Evolutionary conservation across 2,113 vertebrate genomes (phyloP).

Genomic region (Grammomys surdaster): DNA sequence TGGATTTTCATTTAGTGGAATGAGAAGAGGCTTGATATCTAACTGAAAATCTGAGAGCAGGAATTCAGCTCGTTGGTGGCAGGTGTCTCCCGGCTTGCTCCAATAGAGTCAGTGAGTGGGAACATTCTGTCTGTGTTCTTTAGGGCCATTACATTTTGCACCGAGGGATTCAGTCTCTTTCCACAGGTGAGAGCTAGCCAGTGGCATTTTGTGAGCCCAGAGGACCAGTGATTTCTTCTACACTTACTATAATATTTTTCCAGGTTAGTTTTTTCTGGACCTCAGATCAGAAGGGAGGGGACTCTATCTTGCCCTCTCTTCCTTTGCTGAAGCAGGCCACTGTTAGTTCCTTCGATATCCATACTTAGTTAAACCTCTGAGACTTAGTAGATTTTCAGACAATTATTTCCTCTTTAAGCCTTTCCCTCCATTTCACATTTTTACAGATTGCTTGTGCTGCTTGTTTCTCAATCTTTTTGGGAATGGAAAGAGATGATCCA

Average conservation of each 20-base stretch:
- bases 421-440: background rate
- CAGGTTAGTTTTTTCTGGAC: background rate
- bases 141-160: background rate
- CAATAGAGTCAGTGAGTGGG: background rate
- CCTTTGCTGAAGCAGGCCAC: background rate
- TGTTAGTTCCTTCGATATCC: background rate
- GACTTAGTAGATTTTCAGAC: background rate
- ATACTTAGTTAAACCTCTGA: background rate
- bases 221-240: background rate
- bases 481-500: background rate
- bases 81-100: background rate
- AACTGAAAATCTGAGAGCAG: slow-evolving; percentile 13
- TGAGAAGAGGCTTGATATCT: background rate
- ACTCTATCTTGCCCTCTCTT: background rate
- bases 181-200: background rate
- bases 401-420: slow-evolving; percentile 17
- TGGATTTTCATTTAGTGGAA: background rate
- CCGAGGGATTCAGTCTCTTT: background rate
- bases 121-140: background rate
- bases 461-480: slow-evolving; percentile 11
- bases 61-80: background rate
- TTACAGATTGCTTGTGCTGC: background rate
- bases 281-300: background rate
- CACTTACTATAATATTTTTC: background rate
- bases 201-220: background rate